Conservation (phyloP, 2,113 vertebrate species). For the Abramis brama region DNA sequence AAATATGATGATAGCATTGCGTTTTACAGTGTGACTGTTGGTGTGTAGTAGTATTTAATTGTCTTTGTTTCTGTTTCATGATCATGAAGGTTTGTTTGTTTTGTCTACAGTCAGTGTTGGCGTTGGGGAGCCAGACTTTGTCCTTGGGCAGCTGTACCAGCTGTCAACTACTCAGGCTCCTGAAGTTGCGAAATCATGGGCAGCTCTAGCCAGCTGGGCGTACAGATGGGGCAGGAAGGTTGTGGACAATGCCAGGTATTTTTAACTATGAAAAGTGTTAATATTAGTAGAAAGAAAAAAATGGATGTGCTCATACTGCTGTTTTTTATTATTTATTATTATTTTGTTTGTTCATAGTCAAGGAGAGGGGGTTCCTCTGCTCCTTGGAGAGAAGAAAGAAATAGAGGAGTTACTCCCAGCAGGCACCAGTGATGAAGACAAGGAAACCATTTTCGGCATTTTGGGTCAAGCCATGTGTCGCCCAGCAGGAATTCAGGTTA, state of each 20-base stretch:
- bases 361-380: conserved; percentile 93
- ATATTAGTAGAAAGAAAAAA: neutral
- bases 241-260: conserved; percentile 96
- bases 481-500: conserved; percentile 94
- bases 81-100: neutral
- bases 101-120: conserved; percentile 87
- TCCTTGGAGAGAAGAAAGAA: conserved; percentile 90
- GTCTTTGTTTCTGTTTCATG: neutral
- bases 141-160: conserved; percentile 94
- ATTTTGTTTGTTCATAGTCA: conserved; percentile 76
- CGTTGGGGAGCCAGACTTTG: conserved; percentile 94
- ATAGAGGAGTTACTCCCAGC: conserved; percentile 92
- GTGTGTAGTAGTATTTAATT: neutral
- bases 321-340: neutral
- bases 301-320: neutral
- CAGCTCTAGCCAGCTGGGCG: conserved; percentile 95
- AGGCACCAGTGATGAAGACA: conserved; percentile 87
- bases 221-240: conserved; percentile 98
- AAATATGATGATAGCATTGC: neutral
- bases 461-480: conserved; percentile 97
- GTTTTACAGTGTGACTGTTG: neutral
- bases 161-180: conserved; percentile 93
- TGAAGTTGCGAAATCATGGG: conserved; percentile 97
- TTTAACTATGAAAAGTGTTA: neutral
- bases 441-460: conserved; percentile 91